phyloP scores from a whole-genome alignment of 2,797 vertebrate genomes.

The Amblyopsis hoosieri region DNA sequence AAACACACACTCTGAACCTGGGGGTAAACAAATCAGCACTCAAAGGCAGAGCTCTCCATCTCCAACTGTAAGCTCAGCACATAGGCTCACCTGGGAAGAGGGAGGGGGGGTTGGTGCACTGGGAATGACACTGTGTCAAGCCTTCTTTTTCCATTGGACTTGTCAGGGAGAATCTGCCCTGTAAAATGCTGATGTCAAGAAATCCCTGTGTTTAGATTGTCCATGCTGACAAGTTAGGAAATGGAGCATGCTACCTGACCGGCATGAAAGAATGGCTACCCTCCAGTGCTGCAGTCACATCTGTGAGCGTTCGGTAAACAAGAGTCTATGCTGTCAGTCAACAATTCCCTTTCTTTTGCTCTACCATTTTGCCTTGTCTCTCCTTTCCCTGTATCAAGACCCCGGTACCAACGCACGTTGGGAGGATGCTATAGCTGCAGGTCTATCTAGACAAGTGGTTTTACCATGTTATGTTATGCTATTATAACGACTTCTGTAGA shows the following conservation, averaged over 20 bases:
- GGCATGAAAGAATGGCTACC: constrained; percentile 61
- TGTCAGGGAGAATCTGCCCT: constrained; percentile 73
- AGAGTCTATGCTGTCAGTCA: constrained; percentile 57
- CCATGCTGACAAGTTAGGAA: constrained; percentile 74
- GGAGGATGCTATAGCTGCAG: no score
- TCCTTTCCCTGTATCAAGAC: not conserved
- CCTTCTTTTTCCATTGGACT: constrained; percentile 61
- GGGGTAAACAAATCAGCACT: constrained; percentile 37
- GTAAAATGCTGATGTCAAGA: constrained; percentile 72
- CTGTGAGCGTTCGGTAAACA: constrained; percentile 52
- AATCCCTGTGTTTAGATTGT: constrained; percentile 76
- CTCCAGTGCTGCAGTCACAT: constrained; percentile 48
- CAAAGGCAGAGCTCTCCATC: constrained; percentile 35
- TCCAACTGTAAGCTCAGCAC: constrained; percentile 47
- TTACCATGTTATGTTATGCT: not conserved
- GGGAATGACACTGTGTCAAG: constrained; percentile 59
- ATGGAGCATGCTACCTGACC: constrained; percentile 72
- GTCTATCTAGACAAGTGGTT: no score
- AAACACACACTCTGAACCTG: no score
- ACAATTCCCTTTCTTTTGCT: not conserved
- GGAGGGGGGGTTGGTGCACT: constrained; percentile 5
- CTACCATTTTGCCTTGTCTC: not conserved
- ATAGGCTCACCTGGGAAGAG: constrained; percentile 18
- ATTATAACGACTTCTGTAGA: no score
- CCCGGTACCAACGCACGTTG: not conserved